phyloP scores from a whole-genome alignment of 1,140 invertebrate species.

The Orchestia grillus region DNA sequence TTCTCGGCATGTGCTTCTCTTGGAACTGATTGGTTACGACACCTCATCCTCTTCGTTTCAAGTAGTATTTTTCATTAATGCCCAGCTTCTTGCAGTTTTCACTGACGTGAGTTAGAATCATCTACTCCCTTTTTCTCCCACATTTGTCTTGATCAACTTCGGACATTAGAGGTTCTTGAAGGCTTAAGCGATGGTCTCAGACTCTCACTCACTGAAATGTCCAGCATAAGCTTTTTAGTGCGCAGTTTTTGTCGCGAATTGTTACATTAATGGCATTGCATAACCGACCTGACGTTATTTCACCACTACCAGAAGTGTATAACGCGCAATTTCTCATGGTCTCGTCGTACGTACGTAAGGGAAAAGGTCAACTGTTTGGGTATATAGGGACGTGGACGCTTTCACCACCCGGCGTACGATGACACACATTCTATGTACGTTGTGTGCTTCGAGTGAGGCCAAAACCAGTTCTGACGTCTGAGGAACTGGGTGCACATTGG shows the following conservation, averaged over 20 bases:
- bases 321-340: background rate
- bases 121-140: background rate
- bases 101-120: too few species aligned
- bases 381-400: background rate
- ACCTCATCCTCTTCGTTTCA: too few species aligned
- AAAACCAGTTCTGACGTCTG: background rate
- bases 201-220: background rate
- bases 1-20: too few species aligned
- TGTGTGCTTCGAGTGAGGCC: background rate
- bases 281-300: background rate
- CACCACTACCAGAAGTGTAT: background rate
- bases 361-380: background rate
- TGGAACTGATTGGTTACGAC: too few species aligned
- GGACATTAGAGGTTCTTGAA: background rate
- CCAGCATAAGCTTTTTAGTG: background rate
- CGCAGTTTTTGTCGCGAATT: background rate
- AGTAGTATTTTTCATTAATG: too few species aligned
- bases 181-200: background rate
- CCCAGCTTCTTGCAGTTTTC: too few species aligned
- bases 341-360: background rate
- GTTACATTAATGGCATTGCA: background rate
- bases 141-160: background rate
- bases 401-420: background rate
- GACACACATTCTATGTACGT: background rate
- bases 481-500: background rate